Evolutionary conservation across 1,140 invertebrate genomes (phyloP), one percentile per base, ranked within the genome.

Genomic region (Drosophila chauvacae): DNA sequence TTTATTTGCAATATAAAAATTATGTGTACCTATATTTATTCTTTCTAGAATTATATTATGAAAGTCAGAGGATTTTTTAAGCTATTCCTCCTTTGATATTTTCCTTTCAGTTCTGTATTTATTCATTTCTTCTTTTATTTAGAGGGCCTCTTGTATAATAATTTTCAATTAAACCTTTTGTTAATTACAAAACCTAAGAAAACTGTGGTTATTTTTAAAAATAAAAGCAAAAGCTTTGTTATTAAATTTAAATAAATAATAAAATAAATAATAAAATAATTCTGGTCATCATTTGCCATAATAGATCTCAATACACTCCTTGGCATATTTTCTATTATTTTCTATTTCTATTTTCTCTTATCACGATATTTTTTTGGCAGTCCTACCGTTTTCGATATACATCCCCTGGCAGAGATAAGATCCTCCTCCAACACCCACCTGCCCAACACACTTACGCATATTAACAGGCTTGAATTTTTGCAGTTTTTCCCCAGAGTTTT

Each of bases 401-500:
- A 47, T 50, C 60, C 30, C 73, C 37, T 20, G 57, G 20, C 28
- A 37, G 35, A 74, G 58, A 37, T 62, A 42, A 20, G 42, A 45
- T 18, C 44, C 62, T 35, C 6, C 20, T 11, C 4, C 7, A 16
- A 16, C 23, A 5, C 51, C 14, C 35, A 37, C 69, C 37, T 61
- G 51, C 63, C 44, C 50, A 57, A 37, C 68, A 68, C 79, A 77
- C 75, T 80, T 87, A 87, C 84, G 84, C 80, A 87, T 83, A 88
- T 87, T 87, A 80, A 87, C 68, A 80, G 76, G 84, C 84, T 77
- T 75, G 66, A 66, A 80, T 70, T 83, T 87, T 83, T 70, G 33
- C 63, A 35, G 51, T 33, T 60, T 42, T 47, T 59, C 55, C 13
- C 13, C 35, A 35, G 47, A 50, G 41, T 63, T 63, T 51, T 58